A percentile compares a stretch with the other conserved stretches of the same genome.
phyloP scores from a whole-genome alignment of 2,888 invertebrate genomes.

The Cheilosia pagana region DNA sequence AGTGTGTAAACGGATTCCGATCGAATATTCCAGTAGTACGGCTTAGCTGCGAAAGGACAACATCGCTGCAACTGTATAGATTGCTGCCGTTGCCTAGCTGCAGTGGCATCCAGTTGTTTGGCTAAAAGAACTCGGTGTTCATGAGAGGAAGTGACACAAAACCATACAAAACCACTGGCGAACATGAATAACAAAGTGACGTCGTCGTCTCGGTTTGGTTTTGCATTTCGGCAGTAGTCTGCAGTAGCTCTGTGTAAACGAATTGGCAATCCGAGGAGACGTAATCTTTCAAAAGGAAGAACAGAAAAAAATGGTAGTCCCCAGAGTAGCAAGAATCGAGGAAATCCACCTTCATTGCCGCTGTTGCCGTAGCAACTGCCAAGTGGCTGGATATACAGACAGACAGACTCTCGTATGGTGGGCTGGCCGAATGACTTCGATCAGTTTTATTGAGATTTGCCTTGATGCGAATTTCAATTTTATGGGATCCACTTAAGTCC shows the following conservation, averaged over 20 bases:
- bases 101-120: not conserved
- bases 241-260: constrained; percentile 63
- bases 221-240: constrained; percentile 49
- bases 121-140: constrained; percentile 58
- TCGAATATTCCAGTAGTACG: constrained; percentile 45
- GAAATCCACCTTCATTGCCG: constrained; percentile 20
- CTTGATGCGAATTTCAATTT: constrained; percentile 75
- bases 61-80: constrained; percentile 46
- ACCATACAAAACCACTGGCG: constrained; percentile 70
- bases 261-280: constrained; percentile 60
- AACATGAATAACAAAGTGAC: constrained; percentile 73
- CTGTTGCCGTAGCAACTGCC: constrained; percentile 11
- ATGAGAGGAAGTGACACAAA: constrained; percentile 61
- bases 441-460: constrained; percentile 75
- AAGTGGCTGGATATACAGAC: too few species aligned
- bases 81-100: not conserved
- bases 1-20: constrained; percentile 70
- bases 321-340: constrained; percentile 20
- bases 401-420: too few species aligned
- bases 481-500: constrained; percentile 74
- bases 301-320: constrained; percentile 2
- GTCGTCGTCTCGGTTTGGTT: constrained; percentile 50
- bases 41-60: constrained; percentile 52
- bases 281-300: constrained; percentile 43
- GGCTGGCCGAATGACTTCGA: constrained; percentile 63